Conservation (phyloP, 1,140 invertebrate species). For the Conus ventricosus region DNA sequence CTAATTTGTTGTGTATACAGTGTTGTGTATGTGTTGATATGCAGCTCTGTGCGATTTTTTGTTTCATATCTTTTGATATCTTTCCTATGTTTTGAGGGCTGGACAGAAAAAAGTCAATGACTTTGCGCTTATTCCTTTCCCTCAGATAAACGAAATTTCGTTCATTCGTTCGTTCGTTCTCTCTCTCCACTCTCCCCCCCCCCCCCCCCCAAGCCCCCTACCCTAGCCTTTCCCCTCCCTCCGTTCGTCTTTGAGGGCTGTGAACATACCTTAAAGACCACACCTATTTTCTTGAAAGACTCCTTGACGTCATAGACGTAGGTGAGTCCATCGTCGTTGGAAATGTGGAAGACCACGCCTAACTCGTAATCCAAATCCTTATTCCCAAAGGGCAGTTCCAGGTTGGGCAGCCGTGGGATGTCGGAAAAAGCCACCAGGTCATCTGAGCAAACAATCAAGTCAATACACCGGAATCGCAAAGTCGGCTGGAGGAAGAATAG, state of each 20-base stretch:
- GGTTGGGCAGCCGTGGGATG: not conserved
- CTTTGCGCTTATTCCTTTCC: too few relatives aligned
- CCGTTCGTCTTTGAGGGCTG: not conserved
- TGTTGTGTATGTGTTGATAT: too few relatives aligned
- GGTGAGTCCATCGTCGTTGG: constrained; percentile 2
- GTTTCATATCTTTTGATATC: too few relatives aligned
- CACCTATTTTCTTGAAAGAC: not conserved
- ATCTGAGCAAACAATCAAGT: not conserved
- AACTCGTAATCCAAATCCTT: not conserved
- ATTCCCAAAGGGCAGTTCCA: constrained; percentile 4
- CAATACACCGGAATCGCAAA: too few relatives aligned
- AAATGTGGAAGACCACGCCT: not conserved
- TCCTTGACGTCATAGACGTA: constrained; percentile 8
- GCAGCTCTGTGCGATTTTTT: too few relatives aligned
- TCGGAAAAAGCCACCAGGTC: constrained; percentile 3
- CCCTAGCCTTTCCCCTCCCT: not conserved
- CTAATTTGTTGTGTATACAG: too few relatives aligned
- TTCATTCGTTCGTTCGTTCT: not conserved
- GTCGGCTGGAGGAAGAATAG: too few relatives aligned
- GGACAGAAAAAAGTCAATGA: too few relatives aligned
- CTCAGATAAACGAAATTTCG: too few relatives aligned
- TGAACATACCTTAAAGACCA: constrained; percentile 10
- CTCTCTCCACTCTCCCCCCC: not conserved
- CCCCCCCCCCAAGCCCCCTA: not conserved
- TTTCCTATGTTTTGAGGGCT: too few relatives aligned